phyloP scores from a whole-genome alignment of 2,888 invertebrate species.

The Cataglyphis cursor region DNA sequence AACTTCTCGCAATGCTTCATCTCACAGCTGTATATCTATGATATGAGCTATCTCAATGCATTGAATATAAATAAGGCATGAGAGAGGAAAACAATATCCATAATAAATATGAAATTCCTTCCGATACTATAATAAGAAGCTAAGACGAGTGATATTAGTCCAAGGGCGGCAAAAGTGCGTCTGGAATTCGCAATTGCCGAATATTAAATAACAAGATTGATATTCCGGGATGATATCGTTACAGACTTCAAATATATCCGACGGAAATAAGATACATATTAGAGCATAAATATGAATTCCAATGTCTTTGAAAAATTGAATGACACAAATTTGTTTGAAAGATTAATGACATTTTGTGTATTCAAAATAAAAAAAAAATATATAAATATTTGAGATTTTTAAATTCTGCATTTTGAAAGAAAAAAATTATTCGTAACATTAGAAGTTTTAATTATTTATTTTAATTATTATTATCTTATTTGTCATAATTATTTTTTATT shows the following conservation, averaged over 20 bases:
- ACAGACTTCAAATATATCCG: constrained; percentile 39
- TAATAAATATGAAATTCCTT: constrained; percentile 79
- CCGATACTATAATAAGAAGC: constrained; percentile 62
- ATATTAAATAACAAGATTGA: constrained; percentile 75
- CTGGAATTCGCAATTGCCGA: constrained; percentile 66
- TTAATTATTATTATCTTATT: neutral
- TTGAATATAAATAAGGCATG: constrained; percentile 79
- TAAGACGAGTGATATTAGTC: constrained; percentile 69
- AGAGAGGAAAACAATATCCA: constrained; percentile 78
- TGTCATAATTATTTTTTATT: neutral
- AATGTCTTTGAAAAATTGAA: neutral
- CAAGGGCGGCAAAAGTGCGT: constrained; percentile 57
- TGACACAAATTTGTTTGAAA: constrained; percentile 18
- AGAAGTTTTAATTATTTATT: neutral
- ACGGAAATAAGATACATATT: neutral
- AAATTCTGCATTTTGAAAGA: neutral
- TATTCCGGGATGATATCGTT: constrained; percentile 65
- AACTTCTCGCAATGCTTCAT: constrained; percentile 70
- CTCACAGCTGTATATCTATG: constrained; percentile 57
- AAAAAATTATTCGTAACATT: neutral
- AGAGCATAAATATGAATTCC: constrained; percentile 63
- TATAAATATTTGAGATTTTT: neutral
- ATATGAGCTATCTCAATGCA: constrained; percentile 73
- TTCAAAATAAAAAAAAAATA: neutral
- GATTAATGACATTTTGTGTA: neutral